phyloP scores from a whole-genome alignment of 1,140 invertebrate species.

The Drosophila eugracilis region DNA sequence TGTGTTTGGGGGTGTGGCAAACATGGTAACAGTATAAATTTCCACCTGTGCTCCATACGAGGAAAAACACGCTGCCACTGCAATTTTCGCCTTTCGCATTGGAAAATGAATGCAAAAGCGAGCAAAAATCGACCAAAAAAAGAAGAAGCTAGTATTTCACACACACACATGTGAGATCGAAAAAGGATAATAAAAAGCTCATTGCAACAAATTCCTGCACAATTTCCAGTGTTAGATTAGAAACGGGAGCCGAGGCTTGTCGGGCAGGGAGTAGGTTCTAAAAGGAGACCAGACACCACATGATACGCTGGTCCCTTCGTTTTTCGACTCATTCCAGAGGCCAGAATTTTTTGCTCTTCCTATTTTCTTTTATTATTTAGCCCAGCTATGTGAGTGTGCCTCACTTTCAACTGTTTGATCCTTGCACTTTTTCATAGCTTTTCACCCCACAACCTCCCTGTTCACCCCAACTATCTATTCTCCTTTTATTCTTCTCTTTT shows the following conservation, averaged over 20 bases:
- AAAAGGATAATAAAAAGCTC: conserved; percentile 83
- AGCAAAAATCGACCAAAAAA: conserved; percentile 55
- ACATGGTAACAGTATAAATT: conserved; percentile 60
- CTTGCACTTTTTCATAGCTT: conserved; percentile 78
- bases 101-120: conserved; percentile 73
- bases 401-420: conserved; percentile 73
- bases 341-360: conserved; percentile 21
- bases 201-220: conserved; percentile 82
- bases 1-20: conserved; percentile 37
- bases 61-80: conserved; percentile 69
- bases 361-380: conserved; percentile 48
- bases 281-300: conserved; percentile 37
- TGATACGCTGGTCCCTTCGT: conserved; percentile 40
- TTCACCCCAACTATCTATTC: conserved; percentile 18
- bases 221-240: conserved; percentile 81
- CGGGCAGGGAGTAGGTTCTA: not conserved
- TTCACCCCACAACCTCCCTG: conserved; percentile 19
- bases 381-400: conserved; percentile 42
- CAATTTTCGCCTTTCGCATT: conserved; percentile 57
- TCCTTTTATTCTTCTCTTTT: conserved; percentile 30
- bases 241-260: conserved; percentile 33
- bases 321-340: conserved; percentile 21
- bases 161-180: conserved; percentile 53
- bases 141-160: conserved; percentile 23
- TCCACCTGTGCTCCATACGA: conserved; percentile 54